Evolutionary conservation across 2,888 invertebrate genomes (phyloP), one percentile per base, ranked within the genome.

Genomic region (Thera obeliscata): DNA sequence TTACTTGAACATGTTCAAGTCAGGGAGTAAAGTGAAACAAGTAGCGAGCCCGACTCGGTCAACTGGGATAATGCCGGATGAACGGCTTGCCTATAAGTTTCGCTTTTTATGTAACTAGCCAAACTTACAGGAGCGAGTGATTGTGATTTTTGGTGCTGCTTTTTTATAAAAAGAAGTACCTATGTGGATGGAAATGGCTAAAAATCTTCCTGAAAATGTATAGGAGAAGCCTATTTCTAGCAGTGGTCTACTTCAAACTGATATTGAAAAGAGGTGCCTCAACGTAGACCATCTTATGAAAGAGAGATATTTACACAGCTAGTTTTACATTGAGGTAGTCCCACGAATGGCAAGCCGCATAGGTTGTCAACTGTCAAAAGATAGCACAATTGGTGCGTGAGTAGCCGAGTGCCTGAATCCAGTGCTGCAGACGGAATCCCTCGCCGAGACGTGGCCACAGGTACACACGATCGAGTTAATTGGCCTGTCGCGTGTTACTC

Each of bases 1-100:
- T 64, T 66, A 64, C 69, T 65, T 65, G 62, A 69, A 67, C 67
- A 67, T 64, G 64, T 67, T 69, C 62, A 62, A 69, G 64, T 69
- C 69, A 63, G 69, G 56, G 58, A 52, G 56, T 54, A 38, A 65
- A 69, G 66, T 66, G 69, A 66, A 67, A 62, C 60, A 59, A 69
- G 59, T 60, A 54, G 60, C 62, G 64, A 59, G 57, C 52, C 55
- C 52, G 63, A 52, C 59, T 63, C 66, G 69, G 65, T 66, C 69
- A 66, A 48, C 69, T 60, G 69, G 65, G 69, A 69, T 69, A 56
- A 69, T 64, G 50, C 64, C 54, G 67, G 64, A 68, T 67, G 62
- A 67, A 55, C 22, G 62, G 59, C 55, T 49, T 64, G 58, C 64
- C n/a, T 61, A 52, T 67, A 61, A 50, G 63, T 67, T 67, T 63